A percentile compares a stretch with the other conserved stretches of the same genome.
phyloP scores from a whole-genome alignment of 2,113 vertebrate genomes.

The Anser cygnoides region DNA sequence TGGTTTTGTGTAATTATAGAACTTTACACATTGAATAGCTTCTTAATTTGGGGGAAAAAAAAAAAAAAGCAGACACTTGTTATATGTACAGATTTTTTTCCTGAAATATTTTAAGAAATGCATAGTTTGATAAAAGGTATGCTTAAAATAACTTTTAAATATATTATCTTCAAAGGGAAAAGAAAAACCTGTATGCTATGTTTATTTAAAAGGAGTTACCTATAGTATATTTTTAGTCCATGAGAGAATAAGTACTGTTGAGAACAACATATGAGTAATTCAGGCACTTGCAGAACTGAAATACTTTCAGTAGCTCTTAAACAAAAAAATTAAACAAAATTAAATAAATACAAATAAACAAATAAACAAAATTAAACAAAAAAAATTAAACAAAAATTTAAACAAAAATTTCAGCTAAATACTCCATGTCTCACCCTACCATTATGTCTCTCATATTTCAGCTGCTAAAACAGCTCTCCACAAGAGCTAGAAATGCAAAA shows the following conservation, averaged over 20 bases:
- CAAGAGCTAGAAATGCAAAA: not conserved
- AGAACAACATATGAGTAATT: not conserved
- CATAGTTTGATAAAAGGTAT: not conserved
- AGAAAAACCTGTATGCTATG: not conserved
- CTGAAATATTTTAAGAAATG: not conserved
- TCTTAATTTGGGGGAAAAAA: not conserved
- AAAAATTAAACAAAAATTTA: not conserved
- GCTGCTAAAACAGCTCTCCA: not conserved
- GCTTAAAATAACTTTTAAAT: not conserved
- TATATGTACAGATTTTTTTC: not conserved
- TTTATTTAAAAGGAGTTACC: not conserved
- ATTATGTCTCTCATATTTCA: not conserved
- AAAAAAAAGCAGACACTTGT: not conserved
- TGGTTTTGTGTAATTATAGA: not conserved
- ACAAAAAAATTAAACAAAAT: too few species aligned
- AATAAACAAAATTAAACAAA: too few species aligned
- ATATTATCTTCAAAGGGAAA: not conserved
- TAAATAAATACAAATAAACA: too few species aligned
- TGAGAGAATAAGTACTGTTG: not conserved
- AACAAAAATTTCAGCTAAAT: not conserved
- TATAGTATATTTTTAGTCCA: not conserved
- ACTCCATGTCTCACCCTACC: accelerated
- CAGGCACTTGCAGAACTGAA: not conserved
- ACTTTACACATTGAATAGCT: not conserved
- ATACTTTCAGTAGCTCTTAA: not conserved